Percentiles rank a stretch among this genome's conserved stretches.
These are phyloP conservation scores for Mormyrus iriodes DNA, from an alignment of 2,113 vertebrate species.

Conservation along the genomic window DNA sequence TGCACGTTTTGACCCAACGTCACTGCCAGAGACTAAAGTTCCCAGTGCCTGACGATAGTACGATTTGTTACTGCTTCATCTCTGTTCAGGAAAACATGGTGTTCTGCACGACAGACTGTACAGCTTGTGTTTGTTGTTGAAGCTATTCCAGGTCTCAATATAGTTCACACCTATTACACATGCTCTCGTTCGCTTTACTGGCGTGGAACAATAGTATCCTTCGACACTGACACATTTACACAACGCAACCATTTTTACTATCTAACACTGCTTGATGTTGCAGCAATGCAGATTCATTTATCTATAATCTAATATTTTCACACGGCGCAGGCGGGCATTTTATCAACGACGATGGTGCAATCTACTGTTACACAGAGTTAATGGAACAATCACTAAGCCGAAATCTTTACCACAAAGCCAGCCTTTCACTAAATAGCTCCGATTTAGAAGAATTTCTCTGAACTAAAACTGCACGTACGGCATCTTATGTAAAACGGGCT, in stretches of 20 bases:
- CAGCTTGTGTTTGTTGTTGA: neutral
- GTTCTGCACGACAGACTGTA: neutral
- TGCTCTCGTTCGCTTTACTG: neutral
- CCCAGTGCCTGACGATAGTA: neutral
- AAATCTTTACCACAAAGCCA: neutral
- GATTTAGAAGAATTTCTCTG: neutral
- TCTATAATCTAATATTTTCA: neutral
- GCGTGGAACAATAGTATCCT: neutral
- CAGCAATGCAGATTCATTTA: neutral
- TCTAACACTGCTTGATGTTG: neutral
- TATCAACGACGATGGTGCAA: neutral
- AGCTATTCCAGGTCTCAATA: neutral
- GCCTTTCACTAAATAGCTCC: neutral
- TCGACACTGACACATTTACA: neutral
- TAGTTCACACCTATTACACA: neutral
- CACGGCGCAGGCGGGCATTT: neutral
- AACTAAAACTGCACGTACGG: neutral
- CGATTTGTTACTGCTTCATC: neutral
- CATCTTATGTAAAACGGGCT: neutral
- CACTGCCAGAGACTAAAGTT: neutral
- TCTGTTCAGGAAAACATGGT: neutral
- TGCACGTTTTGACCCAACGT: neutral
- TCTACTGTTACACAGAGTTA: neutral
- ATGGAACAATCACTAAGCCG: neutral
- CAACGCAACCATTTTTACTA: neutral